phyloP scores from a whole-genome alignment of 2,113 vertebrate species.

The Eulemur rufifrons region DNA sequence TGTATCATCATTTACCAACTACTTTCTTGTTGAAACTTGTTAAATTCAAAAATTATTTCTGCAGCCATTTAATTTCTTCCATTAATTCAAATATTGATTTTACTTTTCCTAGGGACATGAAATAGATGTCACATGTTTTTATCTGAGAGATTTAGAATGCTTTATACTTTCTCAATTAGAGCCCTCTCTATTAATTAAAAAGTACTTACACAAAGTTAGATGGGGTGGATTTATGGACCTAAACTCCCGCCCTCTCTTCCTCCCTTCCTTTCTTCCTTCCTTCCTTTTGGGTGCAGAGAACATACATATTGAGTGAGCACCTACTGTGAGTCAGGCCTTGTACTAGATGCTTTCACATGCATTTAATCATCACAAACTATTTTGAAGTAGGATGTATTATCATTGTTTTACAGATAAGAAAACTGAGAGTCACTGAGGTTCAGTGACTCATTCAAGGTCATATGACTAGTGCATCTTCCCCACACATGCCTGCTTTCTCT shows the following conservation, averaged over 20 bases:
- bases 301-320: neutral
- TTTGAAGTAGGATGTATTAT: neutral
- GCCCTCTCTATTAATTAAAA: conserved; percentile 68
- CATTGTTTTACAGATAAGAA: neutral
- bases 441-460: neutral
- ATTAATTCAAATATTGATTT: conserved; percentile 73
- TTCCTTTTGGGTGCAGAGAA: neutral
- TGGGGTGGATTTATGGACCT: conserved; percentile 52
- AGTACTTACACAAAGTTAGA: conserved; percentile 44
- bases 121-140: conserved; percentile 68
- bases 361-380: conserved; percentile 1
- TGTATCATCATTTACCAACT: conserved; percentile 45
- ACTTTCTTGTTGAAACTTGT: conserved; percentile 55
- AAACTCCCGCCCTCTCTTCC: neutral
- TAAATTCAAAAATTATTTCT: conserved; percentile 65
- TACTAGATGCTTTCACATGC: neutral
- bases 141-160: conserved; percentile 64
- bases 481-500: neutral
- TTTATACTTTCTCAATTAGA: conserved; percentile 67
- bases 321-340: neutral
- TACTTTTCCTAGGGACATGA: conserved; percentile 56
- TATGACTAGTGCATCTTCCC: neutral
- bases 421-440: neutral
- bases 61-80: conserved; percentile 52
- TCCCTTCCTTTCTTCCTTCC: neutral